Conservation (phyloP, 1,140 invertebrate genomes). For the Hyles vespertilio region DNA sequence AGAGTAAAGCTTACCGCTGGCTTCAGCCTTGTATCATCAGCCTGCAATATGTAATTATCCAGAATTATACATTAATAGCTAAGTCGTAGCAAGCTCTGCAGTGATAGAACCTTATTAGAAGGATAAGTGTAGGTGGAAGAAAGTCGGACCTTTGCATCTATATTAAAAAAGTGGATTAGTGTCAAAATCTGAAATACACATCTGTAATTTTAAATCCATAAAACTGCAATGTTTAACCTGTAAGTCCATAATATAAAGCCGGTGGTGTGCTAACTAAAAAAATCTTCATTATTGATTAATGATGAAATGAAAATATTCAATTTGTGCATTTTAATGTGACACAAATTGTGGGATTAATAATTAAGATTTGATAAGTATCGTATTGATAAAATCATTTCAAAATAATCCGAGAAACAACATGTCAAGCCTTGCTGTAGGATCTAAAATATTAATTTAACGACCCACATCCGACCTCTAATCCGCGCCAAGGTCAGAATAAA, state of each 20-base stretch:
- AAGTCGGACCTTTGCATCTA: neutral
- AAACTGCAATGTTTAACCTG: neutral
- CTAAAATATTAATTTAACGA: conserved; percentile 2
- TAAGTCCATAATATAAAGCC: neutral
- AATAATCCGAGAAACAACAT: neutral
- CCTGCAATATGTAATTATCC: conserved; percentile 48
- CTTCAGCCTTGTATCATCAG: conserved; percentile 50
- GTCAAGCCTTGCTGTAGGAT: neutral
- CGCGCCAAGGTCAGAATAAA: conserved; percentile 25
- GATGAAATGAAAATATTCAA: too few relatives aligned
- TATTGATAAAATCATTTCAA: neutral
- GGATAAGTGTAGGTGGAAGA: too few relatives aligned
- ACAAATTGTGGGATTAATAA: too few relatives aligned
- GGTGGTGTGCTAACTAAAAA: too few relatives aligned
- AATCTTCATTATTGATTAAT: too few relatives aligned
- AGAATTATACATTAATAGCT: conserved; percentile 14
- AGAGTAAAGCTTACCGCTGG: conserved; percentile 53
- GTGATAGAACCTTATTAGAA: too few relatives aligned
- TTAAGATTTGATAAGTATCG: too few relatives aligned
- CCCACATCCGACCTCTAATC: conserved; percentile 26
- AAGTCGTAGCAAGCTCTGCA: neutral
- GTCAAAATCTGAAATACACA: conserved; percentile 1
- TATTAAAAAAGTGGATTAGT: neutral
- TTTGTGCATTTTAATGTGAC: too few relatives aligned
- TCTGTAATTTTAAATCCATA: neutral